phyloP scores from a whole-genome alignment of 2,888 invertebrate species.

The Leptinotarsa juncta region DNA sequence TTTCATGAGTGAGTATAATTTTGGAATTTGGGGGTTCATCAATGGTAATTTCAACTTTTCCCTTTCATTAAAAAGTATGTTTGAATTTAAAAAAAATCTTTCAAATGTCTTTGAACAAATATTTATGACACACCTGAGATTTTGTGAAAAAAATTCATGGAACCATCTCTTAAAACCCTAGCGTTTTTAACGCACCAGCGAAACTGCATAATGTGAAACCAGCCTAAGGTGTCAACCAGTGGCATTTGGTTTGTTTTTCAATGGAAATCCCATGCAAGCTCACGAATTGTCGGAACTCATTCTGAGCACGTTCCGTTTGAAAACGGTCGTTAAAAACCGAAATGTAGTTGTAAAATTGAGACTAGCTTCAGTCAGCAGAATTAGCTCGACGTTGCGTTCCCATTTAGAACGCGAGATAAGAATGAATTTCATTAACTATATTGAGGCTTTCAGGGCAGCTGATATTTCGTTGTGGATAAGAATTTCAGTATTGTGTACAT shows the following conservation, averaged over 20 bases:
- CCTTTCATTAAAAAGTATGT: too few relatives aligned
- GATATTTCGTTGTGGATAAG: neutral
- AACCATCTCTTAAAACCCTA: too few relatives aligned
- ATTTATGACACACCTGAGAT: too few relatives aligned
- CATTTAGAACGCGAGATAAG: neutral
- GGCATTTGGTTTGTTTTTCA: neutral
- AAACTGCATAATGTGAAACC: neutral
- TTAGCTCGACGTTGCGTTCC: neutral
- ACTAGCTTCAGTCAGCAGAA: neutral
- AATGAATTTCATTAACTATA: neutral
- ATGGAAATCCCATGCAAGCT: neutral
- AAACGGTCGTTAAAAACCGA: neutral
- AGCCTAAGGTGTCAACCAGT: neutral
- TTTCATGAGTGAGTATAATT: too few relatives aligned
- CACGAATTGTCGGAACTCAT: neutral
- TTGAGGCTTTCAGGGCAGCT: constrained; percentile 2
- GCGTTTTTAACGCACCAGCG: too few relatives aligned
- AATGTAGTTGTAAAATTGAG: neutral
- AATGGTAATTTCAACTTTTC: too few relatives aligned
- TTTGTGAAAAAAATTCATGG: too few relatives aligned
- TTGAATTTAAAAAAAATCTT: too few relatives aligned
- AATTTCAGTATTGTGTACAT: neutral
- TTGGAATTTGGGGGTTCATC: too few relatives aligned
- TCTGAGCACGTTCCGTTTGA: neutral
- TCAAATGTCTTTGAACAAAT: too few relatives aligned